Evolutionary conservation across 30 jellyfish, hydroid and myxozoan genomes (phyloP), one percentile per base, ranked within the genome.

Genomic region (Hydractinia symbiolongicarpus): DNA sequence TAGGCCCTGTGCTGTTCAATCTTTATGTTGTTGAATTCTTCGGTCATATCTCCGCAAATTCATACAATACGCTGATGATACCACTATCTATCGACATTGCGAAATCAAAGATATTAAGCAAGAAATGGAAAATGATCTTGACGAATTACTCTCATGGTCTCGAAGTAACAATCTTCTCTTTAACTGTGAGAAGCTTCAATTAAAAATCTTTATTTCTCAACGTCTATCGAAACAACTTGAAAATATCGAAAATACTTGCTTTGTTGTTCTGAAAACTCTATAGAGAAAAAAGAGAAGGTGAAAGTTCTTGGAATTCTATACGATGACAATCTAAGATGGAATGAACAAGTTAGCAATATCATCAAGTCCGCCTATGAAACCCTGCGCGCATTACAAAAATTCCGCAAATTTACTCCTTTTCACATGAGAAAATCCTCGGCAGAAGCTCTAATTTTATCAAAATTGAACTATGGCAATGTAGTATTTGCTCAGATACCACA

Each of bases 61-160:
- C 13, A 82, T 78, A 77, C 94, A 85, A 78, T 78, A 85, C 69
- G 88, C 88, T 55, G 94, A 78, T 75, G 88, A 85, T 72, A 85
- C 94, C 14, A 78, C 94, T 54, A 85, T 85, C 61, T 85, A 85
- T 85, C 82, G 60, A 77, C 72, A 85, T 61, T 85, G 88, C 83
- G 79, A 78, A 73, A 50, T 81, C 20, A 54, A 20, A 15, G 85
- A 83, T 21, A 14, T 83, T 11, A 61, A 49, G 5, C 7, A 70
- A 14, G 67, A 70, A 21, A 21, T 70, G 5, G 79, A 70, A 17
- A 17, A 50, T 5, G 79, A 70, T 57, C 7, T 70, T 5, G n/a
- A 70, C 14, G 79, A 70, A 17, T 50, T 70, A 5, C 67, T 16
- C 8, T 17, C 69, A 6, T 70, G 79, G 79, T 70, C 79, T 44